A percentile compares a stretch with the other conserved stretches of the same genome.
Conservation (phyloP, 2,113 vertebrate species). For the Zosterops borbonicus region DNA sequence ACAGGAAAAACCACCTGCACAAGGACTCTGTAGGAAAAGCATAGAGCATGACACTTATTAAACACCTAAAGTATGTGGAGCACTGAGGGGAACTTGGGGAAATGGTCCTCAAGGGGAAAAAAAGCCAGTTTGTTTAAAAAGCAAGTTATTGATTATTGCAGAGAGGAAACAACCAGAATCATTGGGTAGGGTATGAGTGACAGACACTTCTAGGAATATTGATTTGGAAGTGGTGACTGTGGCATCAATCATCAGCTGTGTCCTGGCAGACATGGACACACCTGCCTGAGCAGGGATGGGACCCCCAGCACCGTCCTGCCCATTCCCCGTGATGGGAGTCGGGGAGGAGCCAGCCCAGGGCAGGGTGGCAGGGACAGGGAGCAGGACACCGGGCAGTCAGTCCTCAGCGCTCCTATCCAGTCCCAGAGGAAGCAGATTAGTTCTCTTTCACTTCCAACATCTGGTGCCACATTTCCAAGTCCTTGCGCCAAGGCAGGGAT, state of each 20-base stretch:
- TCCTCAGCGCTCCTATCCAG: fast-evolving
- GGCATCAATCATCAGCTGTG: not conserved
- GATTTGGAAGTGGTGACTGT: not conserved
- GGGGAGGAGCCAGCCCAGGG: not conserved
- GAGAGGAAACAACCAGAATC: not conserved
- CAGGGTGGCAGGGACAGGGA: not conserved
- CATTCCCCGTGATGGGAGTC: fast-evolving
- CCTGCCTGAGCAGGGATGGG: not conserved
- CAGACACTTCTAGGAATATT: not conserved
- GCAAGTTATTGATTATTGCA: not conserved
- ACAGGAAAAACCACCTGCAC: not conserved
- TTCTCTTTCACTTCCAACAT: not conserved
- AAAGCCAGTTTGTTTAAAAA: not conserved
- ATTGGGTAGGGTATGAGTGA: not conserved
- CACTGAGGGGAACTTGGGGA: not conserved
- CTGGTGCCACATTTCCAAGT: not conserved
- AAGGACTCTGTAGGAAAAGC: not conserved
- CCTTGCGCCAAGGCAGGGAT: not conserved
- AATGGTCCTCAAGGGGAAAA: not conserved
- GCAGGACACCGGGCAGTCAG: fast-evolving
- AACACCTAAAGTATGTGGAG: not conserved
- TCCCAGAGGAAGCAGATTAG: not conserved
- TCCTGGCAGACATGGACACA: not conserved
- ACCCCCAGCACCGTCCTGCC: not conserved
- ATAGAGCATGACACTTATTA: not conserved